Evolutionary conservation across 2,113 vertebrate genomes (phyloP).

Genomic region (Pagrus major): DNA sequence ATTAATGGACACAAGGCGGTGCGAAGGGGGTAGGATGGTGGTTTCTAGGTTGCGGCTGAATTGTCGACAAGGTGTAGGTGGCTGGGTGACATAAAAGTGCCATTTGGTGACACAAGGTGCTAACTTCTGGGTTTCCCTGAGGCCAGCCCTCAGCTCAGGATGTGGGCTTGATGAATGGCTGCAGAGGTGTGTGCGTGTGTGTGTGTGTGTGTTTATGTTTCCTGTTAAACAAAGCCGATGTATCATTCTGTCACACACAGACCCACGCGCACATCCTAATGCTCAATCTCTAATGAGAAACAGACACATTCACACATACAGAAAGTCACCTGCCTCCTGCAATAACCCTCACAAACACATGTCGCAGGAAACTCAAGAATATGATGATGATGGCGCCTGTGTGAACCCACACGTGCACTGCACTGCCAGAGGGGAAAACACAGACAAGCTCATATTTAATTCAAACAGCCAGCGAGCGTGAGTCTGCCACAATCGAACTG

Average conservation of each 20-base stretch:
- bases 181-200: conserved; percentile 31
- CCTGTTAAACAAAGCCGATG: conserved; percentile 66
- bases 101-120: conserved; percentile 19
- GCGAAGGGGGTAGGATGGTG: neutral
- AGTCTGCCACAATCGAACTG: conserved; percentile 39
- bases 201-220: conserved; percentile 36
- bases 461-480: conserved; percentile 43
- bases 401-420: conserved; percentile 24
- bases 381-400: neutral
- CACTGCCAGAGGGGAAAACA: conserved; percentile 62
- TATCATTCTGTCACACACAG: conserved; percentile 67
- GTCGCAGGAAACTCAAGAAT: neutral
- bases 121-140: conserved; percentile 18
- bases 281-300: conserved; percentile 43
- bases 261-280: neutral
- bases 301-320: neutral
- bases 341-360: neutral
- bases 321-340: neutral
- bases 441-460: conserved; percentile 73
- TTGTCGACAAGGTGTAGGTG: conserved; percentile 13
- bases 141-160: conserved; percentile 25
- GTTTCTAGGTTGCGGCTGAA: conserved; percentile 30
- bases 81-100: conserved; percentile 37
- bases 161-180: conserved; percentile 57
- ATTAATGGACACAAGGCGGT: neutral